Evolutionary conservation across 2,113 vertebrate species (phyloP).

Genomic region (Irena cyanogastra): DNA sequence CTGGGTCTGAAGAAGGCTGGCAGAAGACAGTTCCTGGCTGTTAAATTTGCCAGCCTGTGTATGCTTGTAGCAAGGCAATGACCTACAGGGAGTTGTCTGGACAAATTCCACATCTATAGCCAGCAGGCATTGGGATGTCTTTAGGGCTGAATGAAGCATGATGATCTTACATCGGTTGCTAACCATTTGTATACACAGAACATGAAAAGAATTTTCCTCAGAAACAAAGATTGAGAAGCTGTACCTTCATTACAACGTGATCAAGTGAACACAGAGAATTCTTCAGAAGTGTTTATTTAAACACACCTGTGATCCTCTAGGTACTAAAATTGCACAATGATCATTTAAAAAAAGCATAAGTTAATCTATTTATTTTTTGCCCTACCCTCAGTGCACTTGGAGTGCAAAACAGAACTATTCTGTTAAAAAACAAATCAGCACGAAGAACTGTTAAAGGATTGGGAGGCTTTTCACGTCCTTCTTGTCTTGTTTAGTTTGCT

Average conservation of each 20-base stretch:
- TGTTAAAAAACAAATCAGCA: neutral
- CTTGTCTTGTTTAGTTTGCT: neutral
- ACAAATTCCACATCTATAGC: neutral
- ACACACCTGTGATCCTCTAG: neutral
- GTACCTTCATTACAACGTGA: neutral
- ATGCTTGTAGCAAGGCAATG: conserved; percentile 16
- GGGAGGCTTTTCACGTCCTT: neutral
- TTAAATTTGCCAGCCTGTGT: neutral
- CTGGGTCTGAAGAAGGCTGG: conserved; percentile 9
- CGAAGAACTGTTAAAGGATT: neutral
- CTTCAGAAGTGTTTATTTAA: neutral
- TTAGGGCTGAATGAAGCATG: neutral
- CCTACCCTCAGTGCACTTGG: neutral
- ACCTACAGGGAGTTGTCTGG: neutral
- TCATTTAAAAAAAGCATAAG: neutral
- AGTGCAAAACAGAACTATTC: neutral
- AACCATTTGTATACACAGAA: neutral
- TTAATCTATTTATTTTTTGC: neutral
- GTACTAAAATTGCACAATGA: neutral
- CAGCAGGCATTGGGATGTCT: neutral
- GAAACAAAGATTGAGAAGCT: neutral
- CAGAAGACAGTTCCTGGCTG: conserved; percentile 6
- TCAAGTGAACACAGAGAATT: neutral
- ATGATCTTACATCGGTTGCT: neutral
- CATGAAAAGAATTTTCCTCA: neutral